Evolutionary conservation across 2,888 invertebrate genomes (phyloP).

Genomic region (Eudemis profundana): DNA sequence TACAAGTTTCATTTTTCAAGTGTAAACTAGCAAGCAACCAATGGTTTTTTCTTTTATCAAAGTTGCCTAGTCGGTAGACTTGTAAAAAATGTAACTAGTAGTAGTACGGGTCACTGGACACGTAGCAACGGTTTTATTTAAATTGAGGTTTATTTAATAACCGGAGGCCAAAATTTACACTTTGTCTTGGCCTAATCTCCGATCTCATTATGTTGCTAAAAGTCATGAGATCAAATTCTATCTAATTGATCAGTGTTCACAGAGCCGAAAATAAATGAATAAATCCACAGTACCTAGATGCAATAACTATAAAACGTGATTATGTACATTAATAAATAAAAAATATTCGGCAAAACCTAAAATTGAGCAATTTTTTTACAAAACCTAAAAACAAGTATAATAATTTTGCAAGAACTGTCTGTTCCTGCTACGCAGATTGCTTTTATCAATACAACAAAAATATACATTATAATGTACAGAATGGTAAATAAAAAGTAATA

Average conservation of each 20-base stretch:
- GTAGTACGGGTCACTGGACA: too few species aligned
- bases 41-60: too few species aligned
- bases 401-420: constrained; percentile 1
- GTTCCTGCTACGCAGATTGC: constrained; percentile 10
- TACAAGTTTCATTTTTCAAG: too few species aligned
- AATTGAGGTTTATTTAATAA: too few species aligned
- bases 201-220: too few species aligned
- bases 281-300: background rate
- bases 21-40: too few species aligned
- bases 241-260: background rate
- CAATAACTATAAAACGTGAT: constrained; percentile 24
- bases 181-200: too few species aligned
- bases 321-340: constrained; percentile 25
- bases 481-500: background rate
- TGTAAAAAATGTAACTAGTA: too few species aligned
- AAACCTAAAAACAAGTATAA: constrained; percentile 27
- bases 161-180: too few species aligned
- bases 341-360: constrained; percentile 37
- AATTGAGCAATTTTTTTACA: constrained; percentile 39
- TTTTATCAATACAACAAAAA: constrained; percentile 17
- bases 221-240: background rate
- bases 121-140: too few species aligned
- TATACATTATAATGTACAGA: background rate
- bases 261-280: background rate
- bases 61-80: too few species aligned